A percentile compares a stretch with the other conserved stretches of the same genome.
Conservation (phyloP, 2,888 invertebrate genomes). For the Pachydiplax longipennis region DNA sequence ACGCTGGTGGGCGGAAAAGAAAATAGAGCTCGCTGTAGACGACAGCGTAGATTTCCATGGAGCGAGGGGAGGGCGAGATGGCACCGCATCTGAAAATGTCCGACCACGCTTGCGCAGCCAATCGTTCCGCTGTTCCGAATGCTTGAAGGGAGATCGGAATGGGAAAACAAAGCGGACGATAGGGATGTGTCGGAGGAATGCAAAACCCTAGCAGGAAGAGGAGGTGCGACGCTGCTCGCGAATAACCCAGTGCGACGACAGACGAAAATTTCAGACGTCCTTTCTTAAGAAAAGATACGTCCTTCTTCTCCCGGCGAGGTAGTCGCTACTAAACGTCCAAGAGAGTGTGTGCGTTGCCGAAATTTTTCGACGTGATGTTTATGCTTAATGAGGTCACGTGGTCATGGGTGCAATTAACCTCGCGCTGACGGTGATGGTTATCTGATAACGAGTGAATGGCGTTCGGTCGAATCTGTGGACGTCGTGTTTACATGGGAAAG, state of each 20-base stretch:
- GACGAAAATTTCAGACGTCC: background rate
- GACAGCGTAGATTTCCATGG: slow-evolving; percentile 26
- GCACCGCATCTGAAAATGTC: slow-evolving; percentile 36
- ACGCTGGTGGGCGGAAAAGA: slow-evolving; percentile 45
- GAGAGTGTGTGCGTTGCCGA: background rate
- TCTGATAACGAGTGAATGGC: background rate
- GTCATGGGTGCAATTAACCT: background rate
- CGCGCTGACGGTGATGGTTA: background rate
- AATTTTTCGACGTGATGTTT: background rate
- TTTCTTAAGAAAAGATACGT: background rate
- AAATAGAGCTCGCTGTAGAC: background rate
- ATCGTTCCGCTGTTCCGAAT: slow-evolving; percentile 28
- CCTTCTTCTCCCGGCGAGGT: background rate
- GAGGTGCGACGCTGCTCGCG: background rate
- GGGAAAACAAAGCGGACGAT: slow-evolving; percentile 31
- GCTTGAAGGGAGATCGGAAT: slow-evolving; percentile 28
- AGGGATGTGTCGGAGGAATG: slow-evolving; percentile 35
- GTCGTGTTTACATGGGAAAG: background rate
- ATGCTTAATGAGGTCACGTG: slow-evolving; percentile 34
- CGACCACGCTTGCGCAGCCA: slow-evolving; percentile 35
- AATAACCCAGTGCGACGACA: background rate
- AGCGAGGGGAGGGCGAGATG: background rate
- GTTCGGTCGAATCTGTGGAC: background rate
- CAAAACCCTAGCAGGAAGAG: slow-evolving; percentile 11
- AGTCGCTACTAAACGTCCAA: background rate